phyloP scores from a whole-genome alignment of 2,113 vertebrate species.

The Gobius niger region DNA sequence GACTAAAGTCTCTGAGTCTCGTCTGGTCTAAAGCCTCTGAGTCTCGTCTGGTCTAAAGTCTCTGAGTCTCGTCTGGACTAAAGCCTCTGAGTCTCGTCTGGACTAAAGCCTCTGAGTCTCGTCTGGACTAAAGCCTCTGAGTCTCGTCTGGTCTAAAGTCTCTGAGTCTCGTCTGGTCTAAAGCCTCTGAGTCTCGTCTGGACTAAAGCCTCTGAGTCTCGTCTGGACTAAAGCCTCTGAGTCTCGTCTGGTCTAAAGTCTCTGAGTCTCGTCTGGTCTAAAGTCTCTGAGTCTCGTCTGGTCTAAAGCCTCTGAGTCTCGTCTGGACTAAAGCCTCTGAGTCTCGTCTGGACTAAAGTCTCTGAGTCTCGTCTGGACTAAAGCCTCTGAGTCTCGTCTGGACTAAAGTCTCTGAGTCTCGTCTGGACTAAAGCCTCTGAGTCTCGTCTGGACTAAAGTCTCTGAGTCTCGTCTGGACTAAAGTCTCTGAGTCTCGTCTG shows the following conservation, averaged over 20 bases:
- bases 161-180: constrained; percentile 56
- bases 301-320: constrained; percentile 35
- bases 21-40: no score
- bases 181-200: no score
- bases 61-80: constrained; percentile 51
- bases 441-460: constrained; percentile 26
- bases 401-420: constrained; percentile 35
- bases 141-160: constrained; percentile 26
- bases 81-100: no score
- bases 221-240: neutral
- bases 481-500: no score
- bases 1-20: constrained; percentile 83
- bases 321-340: neutral
- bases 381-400: no score
- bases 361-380: constrained; percentile 56
- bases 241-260: constrained; percentile 26
- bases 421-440: neutral
- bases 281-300: no score
- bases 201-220: constrained; percentile 35
- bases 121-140: neutral
- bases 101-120: constrained; percentile 35
- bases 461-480: constrained; percentile 56
- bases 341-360: constrained; percentile 26
- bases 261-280: constrained; percentile 56
- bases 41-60: no score